Evolutionary conservation across 37 sponge, comb jelly and placozoan species (phyloP).

Genomic region (Mnemiopsis leidyi): DNA sequence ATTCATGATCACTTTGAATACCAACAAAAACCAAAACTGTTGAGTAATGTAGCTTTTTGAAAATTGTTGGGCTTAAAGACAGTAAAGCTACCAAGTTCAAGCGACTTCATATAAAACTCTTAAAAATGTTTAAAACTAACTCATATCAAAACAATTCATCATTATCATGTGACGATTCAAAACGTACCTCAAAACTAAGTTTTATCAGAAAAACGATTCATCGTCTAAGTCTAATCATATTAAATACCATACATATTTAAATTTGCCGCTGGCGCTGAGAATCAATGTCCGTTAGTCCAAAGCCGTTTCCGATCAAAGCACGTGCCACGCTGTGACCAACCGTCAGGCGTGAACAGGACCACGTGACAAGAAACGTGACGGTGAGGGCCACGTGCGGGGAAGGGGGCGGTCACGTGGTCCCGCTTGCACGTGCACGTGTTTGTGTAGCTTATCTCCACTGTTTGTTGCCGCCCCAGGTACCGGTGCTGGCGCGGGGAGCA

Average conservation of each 20-base stretch:
- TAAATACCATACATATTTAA: constrained; percentile 5
- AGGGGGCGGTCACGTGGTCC: not conserved
- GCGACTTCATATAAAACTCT: constrained; percentile 21
- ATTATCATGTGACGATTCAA: not conserved
- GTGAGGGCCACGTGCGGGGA: not conserved
- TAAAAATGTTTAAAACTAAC: constrained; percentile 21
- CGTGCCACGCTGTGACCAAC: constrained; percentile 15
- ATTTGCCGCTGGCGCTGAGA: not conserved
- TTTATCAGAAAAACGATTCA: not conserved
- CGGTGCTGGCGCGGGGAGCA: not conserved
- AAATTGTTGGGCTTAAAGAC: not conserved
- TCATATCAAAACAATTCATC: constrained; percentile 15
- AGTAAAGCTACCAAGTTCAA: not conserved
- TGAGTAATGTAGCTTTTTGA: not conserved
- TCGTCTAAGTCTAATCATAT: not conserved
- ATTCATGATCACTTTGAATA: not conserved
- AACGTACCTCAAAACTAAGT: not conserved
- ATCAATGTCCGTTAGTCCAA: constrained; percentile 44
- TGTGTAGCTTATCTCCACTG: not conserved
- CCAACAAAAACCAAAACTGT: not conserved
- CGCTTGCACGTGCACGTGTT: not conserved
- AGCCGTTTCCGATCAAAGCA: constrained; percentile 59
- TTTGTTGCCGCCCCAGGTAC: constrained; percentile 40
- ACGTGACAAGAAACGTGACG: not conserved
- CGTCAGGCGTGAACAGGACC: not conserved